These are phyloP conservation scores for Tinamus major DNA, from an alignment of 2,797 vertebrate genomes.

Conservation along the genomic window DNA sequence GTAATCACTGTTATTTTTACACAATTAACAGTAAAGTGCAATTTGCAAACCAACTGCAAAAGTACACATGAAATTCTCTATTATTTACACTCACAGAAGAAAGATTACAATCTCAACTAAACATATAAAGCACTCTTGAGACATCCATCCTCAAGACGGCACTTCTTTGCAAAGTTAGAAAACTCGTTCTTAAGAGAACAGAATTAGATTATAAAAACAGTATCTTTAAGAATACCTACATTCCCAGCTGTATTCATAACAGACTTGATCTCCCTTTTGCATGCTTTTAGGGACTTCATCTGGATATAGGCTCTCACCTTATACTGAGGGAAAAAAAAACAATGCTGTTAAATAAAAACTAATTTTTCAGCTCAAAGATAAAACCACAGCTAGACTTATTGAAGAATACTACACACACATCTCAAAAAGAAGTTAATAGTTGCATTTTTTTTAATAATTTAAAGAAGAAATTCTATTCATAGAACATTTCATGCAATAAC, in stretches of 20 bases:
- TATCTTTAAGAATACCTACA: constrained; percentile 82
- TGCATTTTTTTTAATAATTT: background rate
- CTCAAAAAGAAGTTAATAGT: background rate
- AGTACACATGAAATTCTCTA: no score
- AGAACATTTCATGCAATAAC: background rate
- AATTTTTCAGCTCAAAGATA: background rate
- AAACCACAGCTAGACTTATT: background rate
- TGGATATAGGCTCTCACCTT: constrained; percentile 98
- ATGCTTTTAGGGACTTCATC: constrained; percentile 99
- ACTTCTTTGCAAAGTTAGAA: background rate
- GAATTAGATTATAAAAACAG: background rate
- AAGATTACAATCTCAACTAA: background rate
- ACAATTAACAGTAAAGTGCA: background rate
- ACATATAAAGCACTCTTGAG: background rate
- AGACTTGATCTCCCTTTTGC: constrained; percentile 98
- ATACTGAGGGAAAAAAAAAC: constrained; percentile 84
- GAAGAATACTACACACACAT: background rate
- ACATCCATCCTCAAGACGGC: background rate
- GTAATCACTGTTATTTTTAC: background rate
- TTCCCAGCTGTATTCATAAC: constrained; percentile 99
- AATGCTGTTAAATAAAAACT: background rate
- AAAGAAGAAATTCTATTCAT: background rate
- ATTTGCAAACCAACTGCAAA: no score
- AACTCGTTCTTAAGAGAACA: background rate
- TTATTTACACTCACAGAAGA: background rate